Conservation (phyloP, 2,113 vertebrate species). For the Pogona vitticeps region DNA sequence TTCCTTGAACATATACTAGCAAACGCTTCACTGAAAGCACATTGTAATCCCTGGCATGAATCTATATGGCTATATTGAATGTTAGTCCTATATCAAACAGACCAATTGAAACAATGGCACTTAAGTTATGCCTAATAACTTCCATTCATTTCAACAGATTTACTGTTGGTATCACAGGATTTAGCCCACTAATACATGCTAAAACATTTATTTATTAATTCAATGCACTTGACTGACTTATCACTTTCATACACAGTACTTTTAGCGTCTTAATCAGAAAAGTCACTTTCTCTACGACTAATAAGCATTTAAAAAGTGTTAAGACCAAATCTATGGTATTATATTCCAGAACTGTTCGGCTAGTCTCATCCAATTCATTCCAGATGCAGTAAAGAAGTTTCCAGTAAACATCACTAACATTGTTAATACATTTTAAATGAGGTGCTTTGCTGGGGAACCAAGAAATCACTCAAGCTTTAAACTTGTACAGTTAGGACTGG, state of each 20-base stretch:
- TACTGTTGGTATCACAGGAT: not conserved
- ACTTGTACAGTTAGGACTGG: constrained; percentile 32
- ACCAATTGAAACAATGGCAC: not conserved
- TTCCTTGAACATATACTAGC: constrained; percentile 10
- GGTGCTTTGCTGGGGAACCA: constrained; percentile 3
- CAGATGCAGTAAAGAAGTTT: constrained; percentile 28
- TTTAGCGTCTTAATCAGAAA: constrained; percentile 24
- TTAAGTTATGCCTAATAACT: not conserved
- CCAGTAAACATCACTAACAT: constrained; percentile 16
- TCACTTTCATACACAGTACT: constrained; percentile 28
- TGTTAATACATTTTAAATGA: constrained; percentile 25
- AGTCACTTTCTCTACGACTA: not conserved
- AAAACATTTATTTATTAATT: not conserved
- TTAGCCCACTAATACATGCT: not conserved
- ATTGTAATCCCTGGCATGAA: not conserved
- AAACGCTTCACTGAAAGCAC: not conserved
- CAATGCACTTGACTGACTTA: not conserved
- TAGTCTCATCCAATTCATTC: not conserved
- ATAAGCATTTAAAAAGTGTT: not conserved
- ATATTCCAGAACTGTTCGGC: not conserved
- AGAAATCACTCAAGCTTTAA: constrained; percentile 37
- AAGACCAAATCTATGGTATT: not conserved
- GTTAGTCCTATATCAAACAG: not conserved
- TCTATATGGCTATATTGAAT: not conserved
- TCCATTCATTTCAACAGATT: not conserved